Evolutionary conservation across 2,113 vertebrate species (phyloP).

Genomic region (Patagioenas fasciata): DNA sequence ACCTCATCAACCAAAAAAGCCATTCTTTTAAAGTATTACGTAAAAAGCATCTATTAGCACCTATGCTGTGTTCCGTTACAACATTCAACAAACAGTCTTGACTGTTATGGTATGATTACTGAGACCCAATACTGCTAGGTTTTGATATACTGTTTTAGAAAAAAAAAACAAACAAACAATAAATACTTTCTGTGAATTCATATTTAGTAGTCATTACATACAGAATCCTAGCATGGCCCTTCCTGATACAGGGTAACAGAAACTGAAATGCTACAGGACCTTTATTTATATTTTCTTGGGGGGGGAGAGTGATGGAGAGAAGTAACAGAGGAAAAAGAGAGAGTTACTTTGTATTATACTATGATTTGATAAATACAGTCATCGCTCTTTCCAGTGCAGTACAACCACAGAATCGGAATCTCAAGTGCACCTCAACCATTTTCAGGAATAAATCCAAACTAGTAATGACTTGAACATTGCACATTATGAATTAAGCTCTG

Average conservation of each 20-base stretch:
- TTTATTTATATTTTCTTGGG: neutral
- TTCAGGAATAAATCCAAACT: neutral
- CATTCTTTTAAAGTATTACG: neutral
- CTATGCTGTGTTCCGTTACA: neutral
- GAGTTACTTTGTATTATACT: neutral
- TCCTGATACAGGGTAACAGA: neutral
- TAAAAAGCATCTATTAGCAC: neutral
- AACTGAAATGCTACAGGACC: neutral
- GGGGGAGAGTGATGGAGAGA: neutral
- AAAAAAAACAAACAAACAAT: neutral
- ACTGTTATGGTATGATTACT: neutral
- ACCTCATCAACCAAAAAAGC: neutral
- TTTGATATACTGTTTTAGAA: neutral
- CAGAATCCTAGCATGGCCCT: neutral
- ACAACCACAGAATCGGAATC: neutral
- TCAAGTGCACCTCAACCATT: neutral
- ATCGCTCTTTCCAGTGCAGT: neutral
- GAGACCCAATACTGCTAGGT: neutral
- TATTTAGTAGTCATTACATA: neutral
- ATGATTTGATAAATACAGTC: neutral
- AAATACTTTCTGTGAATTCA: neutral
- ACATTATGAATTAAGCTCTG: neutral
- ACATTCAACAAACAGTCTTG: neutral
- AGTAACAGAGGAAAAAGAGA: neutral
- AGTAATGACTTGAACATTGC: neutral